A percentile compares a stretch with the other conserved stretches of the same genome.
Conservation (phyloP, 2,113 vertebrate species). For the Boleophthalmus pectinirostris region DNA sequence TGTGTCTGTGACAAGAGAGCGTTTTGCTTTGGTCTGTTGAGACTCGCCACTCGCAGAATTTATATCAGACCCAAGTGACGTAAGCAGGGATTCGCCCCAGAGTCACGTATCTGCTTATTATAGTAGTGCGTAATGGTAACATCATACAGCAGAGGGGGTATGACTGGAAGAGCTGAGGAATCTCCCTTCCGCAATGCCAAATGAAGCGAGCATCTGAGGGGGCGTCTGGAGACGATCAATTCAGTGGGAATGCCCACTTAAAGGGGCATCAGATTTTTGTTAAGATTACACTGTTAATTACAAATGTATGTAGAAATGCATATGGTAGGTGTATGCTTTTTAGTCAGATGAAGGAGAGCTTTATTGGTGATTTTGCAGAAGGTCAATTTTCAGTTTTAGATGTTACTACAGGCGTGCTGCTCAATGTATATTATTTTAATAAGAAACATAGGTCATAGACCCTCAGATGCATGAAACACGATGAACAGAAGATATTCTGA, state of each 20-base stretch:
- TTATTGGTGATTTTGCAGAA: neutral
- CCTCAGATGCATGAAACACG: neutral
- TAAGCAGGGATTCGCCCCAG: slow-evolving; percentile 75
- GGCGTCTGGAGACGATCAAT: slow-evolving; percentile 49
- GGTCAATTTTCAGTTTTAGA: neutral
- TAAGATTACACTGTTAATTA: slow-evolving; percentile 10
- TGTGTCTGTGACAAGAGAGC: slow-evolving; percentile 10
- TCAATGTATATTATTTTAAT: neutral
- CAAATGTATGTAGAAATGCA: neutral
- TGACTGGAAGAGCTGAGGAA: slow-evolving; percentile 73
- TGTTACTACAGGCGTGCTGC: neutral
- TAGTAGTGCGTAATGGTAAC: slow-evolving; percentile 72
- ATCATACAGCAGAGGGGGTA: slow-evolving; percentile 60
- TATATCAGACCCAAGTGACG: slow-evolving; percentile 76
- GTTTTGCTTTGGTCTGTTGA: slow-evolving; percentile 54
- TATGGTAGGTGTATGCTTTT: neutral
- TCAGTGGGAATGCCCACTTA: slow-evolving; percentile 61
- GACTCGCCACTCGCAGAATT: slow-evolving; percentile 56
- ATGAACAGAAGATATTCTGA: neutral
- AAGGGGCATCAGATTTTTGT: slow-evolving; percentile 43
- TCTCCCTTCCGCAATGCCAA: slow-evolving; percentile 73
- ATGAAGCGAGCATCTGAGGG: slow-evolving; percentile 56
- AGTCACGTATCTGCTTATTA: slow-evolving; percentile 68
- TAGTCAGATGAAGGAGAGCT: neutral
- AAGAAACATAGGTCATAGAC: neutral